A percentile compares a stretch with the other conserved stretches of the same genome.
These are phyloP conservation scores for Holotrichia oblita DNA, from an alignment of 1,140 invertebrate genomes.

Conservation along the genomic window DNA sequence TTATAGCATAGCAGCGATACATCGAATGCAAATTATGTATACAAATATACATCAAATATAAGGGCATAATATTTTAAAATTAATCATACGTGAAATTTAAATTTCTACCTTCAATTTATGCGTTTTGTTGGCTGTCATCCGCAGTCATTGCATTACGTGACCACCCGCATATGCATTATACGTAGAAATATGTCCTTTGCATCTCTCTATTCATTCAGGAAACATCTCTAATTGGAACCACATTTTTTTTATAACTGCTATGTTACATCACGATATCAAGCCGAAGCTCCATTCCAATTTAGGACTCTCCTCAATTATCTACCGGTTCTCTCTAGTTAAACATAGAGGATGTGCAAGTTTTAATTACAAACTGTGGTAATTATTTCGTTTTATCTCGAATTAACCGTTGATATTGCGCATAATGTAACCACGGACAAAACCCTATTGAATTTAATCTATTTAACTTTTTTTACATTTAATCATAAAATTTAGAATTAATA, in stretches of 20 bases:
- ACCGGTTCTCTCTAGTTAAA: not conserved
- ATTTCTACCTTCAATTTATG: constrained; percentile 7
- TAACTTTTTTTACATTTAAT: too few relatives aligned
- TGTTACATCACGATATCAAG: not conserved
- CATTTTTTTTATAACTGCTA: not conserved
- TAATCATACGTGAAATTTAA: constrained; percentile 4
- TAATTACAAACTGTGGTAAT: not conserved
- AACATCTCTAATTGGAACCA: not conserved
- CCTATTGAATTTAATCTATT: too few relatives aligned
- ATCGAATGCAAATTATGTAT: not conserved
- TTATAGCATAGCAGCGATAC: not conserved
- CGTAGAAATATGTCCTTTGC: not conserved
- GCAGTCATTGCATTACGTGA: not conserved
- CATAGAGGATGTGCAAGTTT: not conserved
- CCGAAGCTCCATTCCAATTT: not conserved
- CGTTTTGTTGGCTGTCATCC: not conserved
- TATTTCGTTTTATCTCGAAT: too few relatives aligned
- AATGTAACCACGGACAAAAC: too few relatives aligned
- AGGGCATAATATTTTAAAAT: not conserved
- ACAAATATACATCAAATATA: constrained; percentile 2
- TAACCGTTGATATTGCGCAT: too few relatives aligned
- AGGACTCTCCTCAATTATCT: not conserved
- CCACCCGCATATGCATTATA: too few relatives aligned
- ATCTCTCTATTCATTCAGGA: not conserved
- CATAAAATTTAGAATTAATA: too few relatives aligned